Evolutionary conservation across 2,888 invertebrate species (phyloP).

Genomic region (Drosophila picticornis): DNA sequence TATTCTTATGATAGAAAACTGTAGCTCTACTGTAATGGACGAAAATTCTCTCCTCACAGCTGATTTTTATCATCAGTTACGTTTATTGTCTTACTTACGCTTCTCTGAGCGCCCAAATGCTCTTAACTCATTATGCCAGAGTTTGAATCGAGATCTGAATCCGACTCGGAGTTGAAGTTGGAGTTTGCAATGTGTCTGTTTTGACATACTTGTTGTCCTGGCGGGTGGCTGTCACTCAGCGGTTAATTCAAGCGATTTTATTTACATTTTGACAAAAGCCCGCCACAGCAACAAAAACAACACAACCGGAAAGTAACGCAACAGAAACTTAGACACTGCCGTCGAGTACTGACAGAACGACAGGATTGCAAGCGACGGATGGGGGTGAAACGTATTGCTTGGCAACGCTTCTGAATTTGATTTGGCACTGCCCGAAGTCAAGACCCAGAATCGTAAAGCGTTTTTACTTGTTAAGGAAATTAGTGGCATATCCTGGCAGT

Average conservation of each 20-base stretch:
- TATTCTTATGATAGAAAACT: not conserved
- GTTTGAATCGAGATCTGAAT: conserved; percentile 14
- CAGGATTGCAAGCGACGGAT: not conserved
- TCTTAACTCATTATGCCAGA: conserved; percentile 37
- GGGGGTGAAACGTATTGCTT: not conserved
- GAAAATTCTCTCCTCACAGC: not conserved
- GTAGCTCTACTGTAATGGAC: not conserved
- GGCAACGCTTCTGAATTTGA: conserved; percentile 24
- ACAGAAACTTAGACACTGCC: conserved; percentile 14
- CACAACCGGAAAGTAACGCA: conserved; percentile 61
- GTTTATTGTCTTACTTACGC: conserved; percentile 64
- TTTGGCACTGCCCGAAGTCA: conserved; percentile 47
- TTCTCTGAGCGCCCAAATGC: conserved; percentile 35
- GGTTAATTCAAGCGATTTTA: conserved; percentile 77
- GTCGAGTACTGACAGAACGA: conserved; percentile 5
- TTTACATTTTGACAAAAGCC: conserved; percentile 69
- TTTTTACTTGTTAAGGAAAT: conserved; percentile 78
- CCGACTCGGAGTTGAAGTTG: conserved; percentile 2
- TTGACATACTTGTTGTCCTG: conserved; percentile 51
- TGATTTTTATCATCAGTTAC: conserved; percentile 57
- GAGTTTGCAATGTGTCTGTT: conserved; percentile 46
- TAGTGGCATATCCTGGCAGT: conserved; percentile 75
- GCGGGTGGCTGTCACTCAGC: conserved; percentile 71
- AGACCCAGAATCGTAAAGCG: conserved; percentile 61
- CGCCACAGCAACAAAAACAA: conserved; percentile 29